Evolutionary conservation across 2,888 invertebrate genomes (phyloP).

Genomic region (Lymantria monacha): DNA sequence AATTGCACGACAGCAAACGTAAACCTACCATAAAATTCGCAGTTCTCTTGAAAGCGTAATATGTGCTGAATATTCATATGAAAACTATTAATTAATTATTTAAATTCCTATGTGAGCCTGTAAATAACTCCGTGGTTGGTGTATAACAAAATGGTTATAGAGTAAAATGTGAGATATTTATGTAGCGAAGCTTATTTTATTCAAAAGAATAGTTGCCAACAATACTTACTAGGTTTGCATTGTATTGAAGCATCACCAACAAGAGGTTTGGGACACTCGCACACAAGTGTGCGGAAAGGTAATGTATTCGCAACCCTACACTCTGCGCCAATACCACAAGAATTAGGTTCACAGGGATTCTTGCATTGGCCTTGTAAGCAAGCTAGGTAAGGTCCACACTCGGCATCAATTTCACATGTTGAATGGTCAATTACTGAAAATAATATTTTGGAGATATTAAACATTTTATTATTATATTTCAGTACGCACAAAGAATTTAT

Average conservation of each 20-base stretch:
- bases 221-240: slow-evolving; percentile 88
- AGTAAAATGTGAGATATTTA: not conserved
- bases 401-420: slow-evolving; percentile 90
- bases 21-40: slow-evolving; percentile 14
- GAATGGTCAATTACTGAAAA: slow-evolving; percentile 74
- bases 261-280: slow-evolving; percentile 91
- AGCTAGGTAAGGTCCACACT: slow-evolving; percentile 92
- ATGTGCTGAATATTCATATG: not conserved
- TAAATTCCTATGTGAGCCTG: slow-evolving; percentile 11
- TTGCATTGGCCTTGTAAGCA: slow-evolving; percentile 91
- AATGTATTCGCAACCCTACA: slow-evolving; percentile 93
- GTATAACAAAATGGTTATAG: not conserved
- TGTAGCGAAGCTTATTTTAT: not conserved
- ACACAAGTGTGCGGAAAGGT: slow-evolving; percentile 93
- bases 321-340: slow-evolving; percentile 90
- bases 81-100: not conserved
- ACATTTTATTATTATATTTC: not conserved
- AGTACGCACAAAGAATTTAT: not conserved
- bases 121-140: slow-evolving; percentile 10
- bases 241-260: slow-evolving; percentile 93
- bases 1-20: not conserved
- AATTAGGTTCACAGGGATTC: slow-evolving; percentile 90
- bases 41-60: slow-evolving; percentile 2
- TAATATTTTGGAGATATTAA: not conserved
- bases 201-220: not conserved